A percentile compares a stretch with the other conserved stretches of the same genome.
Evolutionary conservation across 2,888 invertebrate genomes (phyloP).

Genomic region (Drosophila antonietae): DNA sequence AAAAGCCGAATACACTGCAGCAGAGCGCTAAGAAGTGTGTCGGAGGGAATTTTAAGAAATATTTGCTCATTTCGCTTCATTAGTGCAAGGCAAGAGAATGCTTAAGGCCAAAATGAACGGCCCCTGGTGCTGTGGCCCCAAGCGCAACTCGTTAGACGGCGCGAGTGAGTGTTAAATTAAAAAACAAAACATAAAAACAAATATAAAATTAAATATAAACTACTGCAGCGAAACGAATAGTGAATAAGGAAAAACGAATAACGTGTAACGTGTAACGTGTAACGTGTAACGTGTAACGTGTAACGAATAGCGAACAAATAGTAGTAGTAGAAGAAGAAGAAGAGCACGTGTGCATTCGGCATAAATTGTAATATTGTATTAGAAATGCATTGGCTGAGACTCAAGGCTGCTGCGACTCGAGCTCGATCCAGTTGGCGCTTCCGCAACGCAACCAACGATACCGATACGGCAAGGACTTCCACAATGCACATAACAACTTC

Average conservation of each 20-base stretch:
- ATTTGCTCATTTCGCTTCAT: constrained; percentile 76
- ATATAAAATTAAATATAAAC: constrained; percentile 70
- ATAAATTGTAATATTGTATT: constrained; percentile 56
- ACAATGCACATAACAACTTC: constrained; percentile 69
- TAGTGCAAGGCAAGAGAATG: constrained; percentile 64
- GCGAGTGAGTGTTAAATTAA: constrained; percentile 57
- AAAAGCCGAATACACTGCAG: constrained; percentile 37
- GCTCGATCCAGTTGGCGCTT: constrained; percentile 41
- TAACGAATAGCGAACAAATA: constrained; percentile 21
- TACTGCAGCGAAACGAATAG: constrained; percentile 47
- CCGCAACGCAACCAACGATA: constrained; percentile 36
- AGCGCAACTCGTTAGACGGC: constrained; percentile 26
- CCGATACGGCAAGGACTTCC: constrained; percentile 63
- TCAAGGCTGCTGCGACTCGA: constrained; percentile 55
- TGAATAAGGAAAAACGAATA: constrained; percentile 23
- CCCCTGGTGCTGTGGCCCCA: constrained; percentile 3
- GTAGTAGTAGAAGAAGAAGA: constrained; percentile 7
- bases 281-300: constrained; percentile 25
- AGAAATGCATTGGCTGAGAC: constrained; percentile 76
- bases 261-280: constrained; percentile 16
- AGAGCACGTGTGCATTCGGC: constrained; percentile 12
- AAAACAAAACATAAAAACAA: constrained; percentile 16
- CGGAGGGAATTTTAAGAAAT: constrained; percentile 64
- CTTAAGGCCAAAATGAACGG: constrained; percentile 50
- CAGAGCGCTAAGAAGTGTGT: constrained; percentile 9